These are phyloP conservation scores for Thermophis baileyi DNA, from an alignment of 2,113 vertebrate genomes.

Conservation along the genomic window DNA sequence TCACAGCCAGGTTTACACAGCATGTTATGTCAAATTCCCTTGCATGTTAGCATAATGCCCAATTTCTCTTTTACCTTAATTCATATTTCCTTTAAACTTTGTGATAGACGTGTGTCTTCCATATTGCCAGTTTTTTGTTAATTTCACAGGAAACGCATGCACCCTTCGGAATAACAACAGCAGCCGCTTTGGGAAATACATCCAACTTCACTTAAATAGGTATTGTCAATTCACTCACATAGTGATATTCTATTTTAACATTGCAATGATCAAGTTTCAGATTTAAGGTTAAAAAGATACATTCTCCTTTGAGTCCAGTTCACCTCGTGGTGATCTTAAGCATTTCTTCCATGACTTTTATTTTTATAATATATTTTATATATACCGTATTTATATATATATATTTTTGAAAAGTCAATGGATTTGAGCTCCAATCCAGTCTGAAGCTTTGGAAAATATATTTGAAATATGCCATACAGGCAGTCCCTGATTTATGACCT, in stretches of 20 bases:
- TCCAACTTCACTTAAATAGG: constrained; percentile 94
- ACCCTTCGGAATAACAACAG: constrained; percentile 94
- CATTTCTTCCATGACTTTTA: background rate
- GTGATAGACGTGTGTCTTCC: background rate
- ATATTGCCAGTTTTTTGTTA: constrained; percentile 13
- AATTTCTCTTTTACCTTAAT: background rate
- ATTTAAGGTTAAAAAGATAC: background rate
- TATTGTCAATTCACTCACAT: constrained; percentile 36
- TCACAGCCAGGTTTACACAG: background rate
- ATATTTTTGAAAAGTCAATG: background rate
- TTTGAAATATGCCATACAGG: background rate
- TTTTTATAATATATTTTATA: too few relatives aligned
- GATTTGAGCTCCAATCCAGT: background rate
- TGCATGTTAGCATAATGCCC: background rate
- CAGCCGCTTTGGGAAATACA: constrained; percentile 97
- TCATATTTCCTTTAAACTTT: background rate
- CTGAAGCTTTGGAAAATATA: background rate
- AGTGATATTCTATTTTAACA: background rate
- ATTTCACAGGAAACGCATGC: constrained; percentile 85
- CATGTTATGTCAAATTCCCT: background rate
- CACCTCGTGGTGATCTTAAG: background rate
- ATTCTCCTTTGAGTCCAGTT: background rate
- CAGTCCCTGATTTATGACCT: background rate
- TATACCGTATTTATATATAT: too few relatives aligned
- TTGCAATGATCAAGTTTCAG: background rate